Percentiles rank a stretch among this genome's conserved stretches.
Evolutionary conservation across 2,797 vertebrate species (phyloP).

Genomic region (Adelosebastes latens): DNA sequence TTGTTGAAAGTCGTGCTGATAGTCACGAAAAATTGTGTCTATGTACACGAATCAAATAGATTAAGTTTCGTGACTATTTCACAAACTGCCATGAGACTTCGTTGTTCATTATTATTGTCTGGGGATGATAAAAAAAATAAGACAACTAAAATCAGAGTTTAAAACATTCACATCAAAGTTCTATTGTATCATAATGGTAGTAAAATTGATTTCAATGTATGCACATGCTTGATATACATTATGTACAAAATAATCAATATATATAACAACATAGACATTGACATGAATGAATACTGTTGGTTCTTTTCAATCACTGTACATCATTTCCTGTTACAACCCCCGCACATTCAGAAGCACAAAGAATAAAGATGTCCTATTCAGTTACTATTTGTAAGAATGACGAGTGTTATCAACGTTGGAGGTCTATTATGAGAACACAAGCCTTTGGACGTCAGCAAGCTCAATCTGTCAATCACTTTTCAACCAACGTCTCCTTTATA

Average conservation of each 20-base stretch:
- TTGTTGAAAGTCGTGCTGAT: too few species aligned
- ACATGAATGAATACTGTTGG: constrained; percentile 70
- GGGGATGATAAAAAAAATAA: not conserved
- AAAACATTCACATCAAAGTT: constrained; percentile 60
- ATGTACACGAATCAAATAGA: too few species aligned
- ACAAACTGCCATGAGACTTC: too few species aligned
- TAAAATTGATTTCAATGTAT: constrained; percentile 73
- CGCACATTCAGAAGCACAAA: constrained; percentile 1
- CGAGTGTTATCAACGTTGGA: not conserved
- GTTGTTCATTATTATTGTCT: constrained; percentile 1
- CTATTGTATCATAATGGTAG: constrained; percentile 57
- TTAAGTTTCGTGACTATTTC: too few species aligned
- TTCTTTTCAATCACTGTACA: constrained; percentile 48
- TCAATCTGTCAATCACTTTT: constrained; percentile 25
- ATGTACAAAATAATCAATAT: constrained; percentile 78
- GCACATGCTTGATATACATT: constrained; percentile 82
- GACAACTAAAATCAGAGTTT: constrained; percentile 29
- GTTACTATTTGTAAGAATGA: constrained; percentile 23
- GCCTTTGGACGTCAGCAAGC: constrained; percentile 27
- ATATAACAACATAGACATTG: constrained; percentile 57
- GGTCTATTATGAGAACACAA: not conserved
- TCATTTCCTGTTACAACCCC: constrained; percentile 12
- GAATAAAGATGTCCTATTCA: constrained; percentile 25
- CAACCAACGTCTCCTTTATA: not conserved
- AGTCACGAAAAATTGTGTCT: too few species aligned